Conservation (phyloP, 2,113 vertebrate species). For the Casuarius casuarius region DNA sequence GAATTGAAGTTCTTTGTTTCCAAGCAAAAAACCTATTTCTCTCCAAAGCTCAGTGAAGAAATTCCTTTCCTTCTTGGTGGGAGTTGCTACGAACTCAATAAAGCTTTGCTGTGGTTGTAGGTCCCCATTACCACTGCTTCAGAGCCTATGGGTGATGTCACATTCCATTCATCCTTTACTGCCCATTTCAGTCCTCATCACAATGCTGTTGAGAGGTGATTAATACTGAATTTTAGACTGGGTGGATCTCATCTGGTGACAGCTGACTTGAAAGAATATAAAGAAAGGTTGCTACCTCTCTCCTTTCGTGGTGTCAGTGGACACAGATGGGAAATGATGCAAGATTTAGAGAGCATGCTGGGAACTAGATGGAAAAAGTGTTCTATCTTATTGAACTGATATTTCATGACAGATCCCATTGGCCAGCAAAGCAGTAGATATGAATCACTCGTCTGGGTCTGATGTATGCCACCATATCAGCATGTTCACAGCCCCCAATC, state of each 20-base stretch:
- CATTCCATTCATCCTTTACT: background rate
- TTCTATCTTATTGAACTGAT: background rate
- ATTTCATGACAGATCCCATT: background rate
- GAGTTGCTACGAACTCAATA: background rate
- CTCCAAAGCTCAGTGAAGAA: background rate
- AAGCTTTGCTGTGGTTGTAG: background rate
- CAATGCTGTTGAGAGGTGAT: background rate
- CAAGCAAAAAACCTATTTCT: background rate
- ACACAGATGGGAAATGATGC: background rate
- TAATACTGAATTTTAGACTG: background rate
- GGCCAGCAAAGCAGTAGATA: background rate
- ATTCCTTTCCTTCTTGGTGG: background rate
- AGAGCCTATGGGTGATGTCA: background rate
- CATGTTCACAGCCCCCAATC: background rate
- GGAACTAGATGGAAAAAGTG: background rate
- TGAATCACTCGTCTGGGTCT: background rate
- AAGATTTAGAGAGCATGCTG: background rate
- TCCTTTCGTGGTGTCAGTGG: background rate
- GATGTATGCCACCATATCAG: background rate
- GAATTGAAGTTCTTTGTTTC: background rate
- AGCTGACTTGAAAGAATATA: background rate
- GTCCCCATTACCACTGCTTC: background rate
- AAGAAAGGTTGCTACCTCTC: background rate
- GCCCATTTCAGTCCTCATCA: background rate
- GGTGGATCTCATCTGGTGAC: background rate